Percentiles rank a stretch among this genome's conserved stretches.
phyloP scores from a whole-genome alignment of 2,888 invertebrate genomes.

The Tetragonula carbonaria region DNA sequence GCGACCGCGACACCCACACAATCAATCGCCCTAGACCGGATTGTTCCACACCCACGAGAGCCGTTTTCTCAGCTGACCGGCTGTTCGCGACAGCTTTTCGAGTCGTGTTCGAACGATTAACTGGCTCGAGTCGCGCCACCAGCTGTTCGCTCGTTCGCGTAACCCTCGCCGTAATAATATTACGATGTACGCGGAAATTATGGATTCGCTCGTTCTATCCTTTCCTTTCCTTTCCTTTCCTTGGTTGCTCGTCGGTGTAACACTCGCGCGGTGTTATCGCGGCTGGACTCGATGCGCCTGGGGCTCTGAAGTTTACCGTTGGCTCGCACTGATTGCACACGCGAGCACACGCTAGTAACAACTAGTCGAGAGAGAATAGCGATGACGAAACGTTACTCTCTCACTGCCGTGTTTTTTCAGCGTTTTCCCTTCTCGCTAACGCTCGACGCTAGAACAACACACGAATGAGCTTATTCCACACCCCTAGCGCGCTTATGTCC shows the following conservation, averaged over 20 bases:
- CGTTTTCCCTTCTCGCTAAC: constrained; percentile 46
- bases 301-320: constrained; percentile 16
- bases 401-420: constrained; percentile 54
- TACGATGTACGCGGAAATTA: not conserved
- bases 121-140: not conserved
- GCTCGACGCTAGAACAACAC: constrained; percentile 64
- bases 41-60: constrained; percentile 70
- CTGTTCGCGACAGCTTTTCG: constrained; percentile 35
- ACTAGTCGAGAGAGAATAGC: constrained; percentile 28
- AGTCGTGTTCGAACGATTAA: constrained; percentile 6
- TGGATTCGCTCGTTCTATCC: constrained; percentile 18
- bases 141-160: constrained; percentile 8
- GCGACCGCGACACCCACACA: constrained; percentile 71
- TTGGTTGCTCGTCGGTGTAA: constrained; percentile 28
- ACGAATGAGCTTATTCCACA: constrained; percentile 70
- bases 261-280: constrained; percentile 48
- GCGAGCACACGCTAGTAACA: constrained; percentile 15
- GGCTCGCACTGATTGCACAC: constrained; percentile 55
- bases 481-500: constrained; percentile 70
- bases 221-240: not conserved
- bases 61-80: constrained; percentile 66
- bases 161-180: not conserved
- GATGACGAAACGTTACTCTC: constrained; percentile 38
- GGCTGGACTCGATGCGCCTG: constrained; percentile 1
- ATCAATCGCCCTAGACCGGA: constrained; percentile 68